Evolutionary conservation across 2,888 invertebrate species (phyloP), one percentile per base, ranked within the genome.

Genomic region (Eristalinus sepulchralis): DNA sequence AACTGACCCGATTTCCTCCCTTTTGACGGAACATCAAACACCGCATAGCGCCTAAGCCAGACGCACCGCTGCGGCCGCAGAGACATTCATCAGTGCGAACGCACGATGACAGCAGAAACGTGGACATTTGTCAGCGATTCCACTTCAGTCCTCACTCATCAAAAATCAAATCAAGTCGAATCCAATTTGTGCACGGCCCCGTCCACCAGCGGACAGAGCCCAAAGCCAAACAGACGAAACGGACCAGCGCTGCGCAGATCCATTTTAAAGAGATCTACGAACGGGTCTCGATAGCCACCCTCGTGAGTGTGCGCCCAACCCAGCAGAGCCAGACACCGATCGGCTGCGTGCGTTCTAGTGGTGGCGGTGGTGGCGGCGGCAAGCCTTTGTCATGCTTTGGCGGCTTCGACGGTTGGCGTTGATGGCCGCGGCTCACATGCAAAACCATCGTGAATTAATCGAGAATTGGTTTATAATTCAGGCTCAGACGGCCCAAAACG

Each of bases 381-480:
- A 79, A 75, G 17, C 78, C 86, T 82, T 83, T 82, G 78, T 75
- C 67, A 60, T 59, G 63, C 68, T 70, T 33, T 17, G 64, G 62
- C 59, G 22, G 60, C 59, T 34, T 27, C 5, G 59, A 57, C 24
- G 0, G 13, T 22, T 6, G 64, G 57, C 33, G 33, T 24, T 24
- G 66, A 34, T 66, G 66, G 39, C 39, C 76, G 63, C 67, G 85
- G 82, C 73, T 83, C 64, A 83, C 86, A 83, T 86, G 86, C 86
- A 83, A 83, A 85, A 79, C 83, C 78, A 75, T 86, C 83, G 75
- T 86, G 86, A 83, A 86, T 86, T 86, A 79, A 86, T 83, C 70
- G 86, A 47, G 47, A 86, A 83, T 83, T 79, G 78, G 86, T 75
- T 86, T 86, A 86, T 86, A 86, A 86, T 86, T 86, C 83, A 86